phyloP scores from a whole-genome alignment of 2,888 invertebrate genomes.

The Trachelus troglodyta region DNA sequence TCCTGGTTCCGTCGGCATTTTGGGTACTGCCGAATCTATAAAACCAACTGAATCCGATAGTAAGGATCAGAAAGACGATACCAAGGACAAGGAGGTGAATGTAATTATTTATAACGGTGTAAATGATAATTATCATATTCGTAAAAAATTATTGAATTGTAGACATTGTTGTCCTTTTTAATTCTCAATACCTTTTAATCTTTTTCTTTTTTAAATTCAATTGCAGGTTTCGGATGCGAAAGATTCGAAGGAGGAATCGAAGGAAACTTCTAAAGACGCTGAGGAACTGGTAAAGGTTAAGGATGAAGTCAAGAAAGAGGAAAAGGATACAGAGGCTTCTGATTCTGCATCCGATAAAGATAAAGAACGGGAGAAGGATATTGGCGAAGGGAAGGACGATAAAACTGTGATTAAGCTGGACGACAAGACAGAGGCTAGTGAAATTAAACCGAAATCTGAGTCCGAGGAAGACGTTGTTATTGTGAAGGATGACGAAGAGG shows the following conservation, averaged over 20 bases:
- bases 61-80: slow-evolving; percentile 54
- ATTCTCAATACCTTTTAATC: background rate
- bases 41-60: slow-evolving; percentile 49
- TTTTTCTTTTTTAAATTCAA: background rate
- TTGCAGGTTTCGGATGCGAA: slow-evolving; percentile 57
- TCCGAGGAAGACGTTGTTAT: slow-evolving; percentile 76
- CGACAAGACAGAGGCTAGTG: slow-evolving; percentile 49
- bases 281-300: slow-evolving; percentile 52
- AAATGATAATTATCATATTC: background rate
- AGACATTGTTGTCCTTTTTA: background rate
- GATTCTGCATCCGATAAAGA: slow-evolving; percentile 42
- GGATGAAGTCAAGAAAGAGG: slow-evolving; percentile 64
- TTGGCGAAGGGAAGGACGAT: slow-evolving; percentile 62
- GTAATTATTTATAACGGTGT: background rate
- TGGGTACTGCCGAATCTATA: slow-evolving; percentile 44
- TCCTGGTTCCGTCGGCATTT: slow-evolving; percentile 66
- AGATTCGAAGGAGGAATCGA: slow-evolving; percentile 61
- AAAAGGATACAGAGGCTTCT: slow-evolving; percentile 53
- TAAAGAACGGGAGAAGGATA: slow-evolving; percentile 54
- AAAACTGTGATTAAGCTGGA: slow-evolving; percentile 57
- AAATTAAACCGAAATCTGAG: slow-evolving; percentile 58
- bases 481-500: slow-evolving; percentile 72
- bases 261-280: slow-evolving; percentile 54
- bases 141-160: too few relatives aligned
- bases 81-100: slow-evolving; percentile 48